These are phyloP conservation scores for Pandemis heparana DNA, from an alignment of 2,888 invertebrate genomes.

Conservation along the genomic window DNA sequence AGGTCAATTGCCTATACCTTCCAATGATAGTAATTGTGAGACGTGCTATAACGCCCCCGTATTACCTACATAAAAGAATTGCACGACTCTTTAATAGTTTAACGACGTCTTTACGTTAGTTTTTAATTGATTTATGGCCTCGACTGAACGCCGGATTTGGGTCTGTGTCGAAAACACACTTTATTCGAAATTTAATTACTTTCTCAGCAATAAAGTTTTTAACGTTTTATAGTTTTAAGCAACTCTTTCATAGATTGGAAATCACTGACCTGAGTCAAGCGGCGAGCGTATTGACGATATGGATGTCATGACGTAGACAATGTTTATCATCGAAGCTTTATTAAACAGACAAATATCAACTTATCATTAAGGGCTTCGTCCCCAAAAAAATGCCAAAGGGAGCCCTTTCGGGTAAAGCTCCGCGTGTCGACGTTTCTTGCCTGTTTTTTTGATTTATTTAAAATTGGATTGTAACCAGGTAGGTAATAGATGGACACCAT, in stretches of 20 bases:
- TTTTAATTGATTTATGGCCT: constrained; percentile 52
- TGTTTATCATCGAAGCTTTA: background rate
- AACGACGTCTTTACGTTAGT: constrained; percentile 48
- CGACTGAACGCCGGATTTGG: constrained; percentile 47
- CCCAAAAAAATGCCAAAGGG: no score
- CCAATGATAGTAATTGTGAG: constrained; percentile 71
- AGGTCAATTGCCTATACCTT: constrained; percentile 75
- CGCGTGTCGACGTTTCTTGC: no score
- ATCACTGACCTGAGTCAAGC: constrained; percentile 37
- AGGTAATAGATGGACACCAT: background rate
- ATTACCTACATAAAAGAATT: constrained; percentile 43
- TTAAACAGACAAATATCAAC: background rate
- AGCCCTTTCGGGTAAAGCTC: no score
- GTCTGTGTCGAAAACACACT: constrained; percentile 48
- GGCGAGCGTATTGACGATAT: constrained; percentile 1
- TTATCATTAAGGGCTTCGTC: background rate
- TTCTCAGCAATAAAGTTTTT: constrained; percentile 30
- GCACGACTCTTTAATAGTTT: constrained; percentile 50
- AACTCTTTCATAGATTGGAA: constrained; percentile 30
- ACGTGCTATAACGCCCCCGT: constrained; percentile 57
- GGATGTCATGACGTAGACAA: constrained; percentile 7
- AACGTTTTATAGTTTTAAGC: constrained; percentile 8
- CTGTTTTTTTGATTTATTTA: no score
- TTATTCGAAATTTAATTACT: constrained; percentile 33
- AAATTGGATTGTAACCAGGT: background rate